Percentiles rank a stretch among this genome's conserved stretches.
phyloP scores from a whole-genome alignment of 2,888 invertebrate genomes.

The Leptopilina myrica region DNA sequence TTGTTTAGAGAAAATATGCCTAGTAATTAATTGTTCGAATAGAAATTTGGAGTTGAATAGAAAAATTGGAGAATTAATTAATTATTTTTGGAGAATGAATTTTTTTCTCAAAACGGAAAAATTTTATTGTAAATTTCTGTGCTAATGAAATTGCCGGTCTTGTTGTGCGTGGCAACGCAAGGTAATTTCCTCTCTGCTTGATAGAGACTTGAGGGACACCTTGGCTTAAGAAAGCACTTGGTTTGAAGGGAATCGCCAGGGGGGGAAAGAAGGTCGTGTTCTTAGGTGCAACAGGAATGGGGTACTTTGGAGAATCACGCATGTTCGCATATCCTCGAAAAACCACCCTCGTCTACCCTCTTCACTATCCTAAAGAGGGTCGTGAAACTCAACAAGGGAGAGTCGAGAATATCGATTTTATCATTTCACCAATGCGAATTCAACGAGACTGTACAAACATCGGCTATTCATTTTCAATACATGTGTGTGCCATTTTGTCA shows the following conservation, averaged over 20 bases:
- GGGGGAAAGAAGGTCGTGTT: background rate
- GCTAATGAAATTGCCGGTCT: too few relatives aligned
- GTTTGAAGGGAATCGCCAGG: constrained; percentile 11
- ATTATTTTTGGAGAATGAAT: too few relatives aligned
- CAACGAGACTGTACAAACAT: constrained; percentile 34
- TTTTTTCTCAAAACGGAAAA: too few relatives aligned
- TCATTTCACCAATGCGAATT: constrained; percentile 28
- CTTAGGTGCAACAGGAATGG: constrained; percentile 31
- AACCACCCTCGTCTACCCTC: constrained; percentile 33
- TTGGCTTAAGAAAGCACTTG: constrained; percentile 23
- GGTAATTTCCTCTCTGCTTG: constrained; percentile 21
- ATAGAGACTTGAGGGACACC: constrained; percentile 19
- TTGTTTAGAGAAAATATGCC: too few relatives aligned
- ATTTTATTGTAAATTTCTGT: too few relatives aligned
- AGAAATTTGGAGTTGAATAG: too few relatives aligned
- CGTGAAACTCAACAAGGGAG: constrained; percentile 33
- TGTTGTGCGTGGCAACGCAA: constrained; percentile 15
- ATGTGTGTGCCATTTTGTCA: background rate
- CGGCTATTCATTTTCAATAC: background rate
- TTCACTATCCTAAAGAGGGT: constrained; percentile 31
- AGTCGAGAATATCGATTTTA: constrained; percentile 38
- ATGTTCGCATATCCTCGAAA: constrained; percentile 8
- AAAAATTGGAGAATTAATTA: too few relatives aligned
- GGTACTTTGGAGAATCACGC: constrained; percentile 29
- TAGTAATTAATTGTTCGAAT: too few relatives aligned